phyloP scores from a whole-genome alignment of 92 coral and sea anemone genomes.

The Zoanthus sociatus region DNA sequence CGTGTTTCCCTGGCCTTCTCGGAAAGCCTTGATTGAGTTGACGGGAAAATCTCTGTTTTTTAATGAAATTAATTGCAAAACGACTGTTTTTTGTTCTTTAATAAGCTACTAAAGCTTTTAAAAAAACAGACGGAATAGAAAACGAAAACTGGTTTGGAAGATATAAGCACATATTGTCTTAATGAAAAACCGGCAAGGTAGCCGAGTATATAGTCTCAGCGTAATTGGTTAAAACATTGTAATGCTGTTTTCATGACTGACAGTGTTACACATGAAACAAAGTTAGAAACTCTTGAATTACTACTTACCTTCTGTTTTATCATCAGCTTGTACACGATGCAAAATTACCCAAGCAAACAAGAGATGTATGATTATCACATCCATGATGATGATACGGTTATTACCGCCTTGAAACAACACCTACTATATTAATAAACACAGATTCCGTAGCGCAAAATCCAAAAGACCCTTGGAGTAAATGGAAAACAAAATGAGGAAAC shows the following conservation, averaged over 20 bases:
- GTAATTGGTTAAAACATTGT: neutral
- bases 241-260: neutral
- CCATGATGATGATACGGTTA: neutral
- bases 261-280: neutral
- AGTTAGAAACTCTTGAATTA: neutral
- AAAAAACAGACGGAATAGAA: neutral
- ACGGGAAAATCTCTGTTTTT: neutral
- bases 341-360: neutral
- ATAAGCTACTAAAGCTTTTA: neutral
- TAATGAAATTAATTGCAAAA: neutral
- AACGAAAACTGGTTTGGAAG: no score
- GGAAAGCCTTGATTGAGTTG: neutral
- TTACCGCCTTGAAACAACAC: neutral
- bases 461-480: neutral
- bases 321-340: neutral
- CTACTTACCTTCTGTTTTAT: slow-evolving; percentile 14
- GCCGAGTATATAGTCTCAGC: neutral
- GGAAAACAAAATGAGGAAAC: slow-evolving; percentile 12
- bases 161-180: no score
- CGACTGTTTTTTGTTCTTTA: neutral
- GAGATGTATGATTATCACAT: neutral
- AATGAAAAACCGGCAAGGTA: no score
- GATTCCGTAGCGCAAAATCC: neutral
- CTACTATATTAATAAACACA: neutral
- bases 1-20: neutral